Evolutionary conservation across 1,140 invertebrate genomes (phyloP).

Genomic region (Orchestia grillus): DNA sequence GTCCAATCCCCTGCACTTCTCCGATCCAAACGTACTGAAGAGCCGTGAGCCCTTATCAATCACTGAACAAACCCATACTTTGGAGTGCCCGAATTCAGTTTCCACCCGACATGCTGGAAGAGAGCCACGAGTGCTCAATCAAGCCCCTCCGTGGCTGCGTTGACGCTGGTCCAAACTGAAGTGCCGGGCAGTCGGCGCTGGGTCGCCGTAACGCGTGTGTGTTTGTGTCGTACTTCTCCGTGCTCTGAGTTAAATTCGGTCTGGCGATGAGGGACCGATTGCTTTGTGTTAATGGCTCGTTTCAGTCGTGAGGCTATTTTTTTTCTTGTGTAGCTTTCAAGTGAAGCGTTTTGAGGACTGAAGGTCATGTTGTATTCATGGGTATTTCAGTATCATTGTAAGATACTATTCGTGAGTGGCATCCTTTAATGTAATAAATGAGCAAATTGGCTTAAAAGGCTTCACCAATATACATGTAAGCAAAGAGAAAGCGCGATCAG

Average conservation of each 20-base stretch:
- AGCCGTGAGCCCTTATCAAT: neutral
- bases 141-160: neutral
- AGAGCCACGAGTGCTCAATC: neutral
- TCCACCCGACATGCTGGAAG: neutral
- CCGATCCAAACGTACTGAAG: neutral
- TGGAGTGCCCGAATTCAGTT: neutral
- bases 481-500: too few relatives aligned
- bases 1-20: neutral
- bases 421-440: too few relatives aligned
- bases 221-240: neutral
- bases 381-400: too few relatives aligned
- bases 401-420: too few relatives aligned
- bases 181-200: conserved; percentile 5
- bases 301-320: neutral
- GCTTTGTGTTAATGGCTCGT: neutral
- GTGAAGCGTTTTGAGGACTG: too few relatives aligned
- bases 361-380: too few relatives aligned
- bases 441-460: too few relatives aligned
- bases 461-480: too few relatives aligned
- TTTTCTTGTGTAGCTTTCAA: neutral
- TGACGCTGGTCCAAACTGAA: neutral
- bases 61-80: neutral
- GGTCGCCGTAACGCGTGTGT: neutral
- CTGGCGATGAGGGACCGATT: neutral
- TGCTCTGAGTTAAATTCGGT: neutral